Percentiles rank a stretch among this genome's conserved stretches.
These are phyloP conservation scores for Acrocyrtus sp. DNA, from an alignment of 2,888 invertebrate genomes.

Conservation along the genomic window DNA sequence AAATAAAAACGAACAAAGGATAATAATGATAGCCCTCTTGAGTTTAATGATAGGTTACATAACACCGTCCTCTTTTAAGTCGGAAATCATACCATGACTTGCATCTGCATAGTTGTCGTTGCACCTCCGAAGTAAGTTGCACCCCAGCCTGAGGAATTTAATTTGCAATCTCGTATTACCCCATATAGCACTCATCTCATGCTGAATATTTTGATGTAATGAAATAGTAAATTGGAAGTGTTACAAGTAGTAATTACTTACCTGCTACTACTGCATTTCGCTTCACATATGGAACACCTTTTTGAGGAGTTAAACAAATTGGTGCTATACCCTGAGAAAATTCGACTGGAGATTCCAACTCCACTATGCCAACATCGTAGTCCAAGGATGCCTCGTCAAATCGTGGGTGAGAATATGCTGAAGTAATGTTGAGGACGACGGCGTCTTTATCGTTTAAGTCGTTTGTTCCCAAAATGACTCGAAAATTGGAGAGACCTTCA, in stretches of 20 bases:
- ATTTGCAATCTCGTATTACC: background rate
- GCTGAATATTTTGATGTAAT: background rate
- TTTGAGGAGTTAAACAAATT: slow-evolving; percentile 46
- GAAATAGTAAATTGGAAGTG: background rate
- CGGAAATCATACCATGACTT: slow-evolving; percentile 40
- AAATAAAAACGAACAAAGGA: background rate
- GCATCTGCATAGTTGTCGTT: slow-evolving; percentile 49
- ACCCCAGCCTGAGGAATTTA: slow-evolving; percentile 44
- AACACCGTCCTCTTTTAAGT: too few species aligned
- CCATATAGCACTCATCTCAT: background rate
- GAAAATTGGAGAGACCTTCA: slow-evolving; percentile 41
- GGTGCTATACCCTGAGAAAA: slow-evolving; percentile 35
- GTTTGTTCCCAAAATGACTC: slow-evolving; percentile 56
- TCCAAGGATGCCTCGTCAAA: slow-evolving; percentile 17
- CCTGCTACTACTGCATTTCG: slow-evolving; percentile 43
- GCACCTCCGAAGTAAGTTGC: slow-evolving; percentile 41
- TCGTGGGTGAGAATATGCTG: slow-evolving; percentile 40
- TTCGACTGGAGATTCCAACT: slow-evolving; percentile 22
- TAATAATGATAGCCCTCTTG: background rate
- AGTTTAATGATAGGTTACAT: background rate
- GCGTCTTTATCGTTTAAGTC: slow-evolving; percentile 46
- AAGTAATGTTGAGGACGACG: slow-evolving; percentile 14
- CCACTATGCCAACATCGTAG: slow-evolving; percentile 41
- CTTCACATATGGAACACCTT: slow-evolving; percentile 26
- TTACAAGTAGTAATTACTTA: background rate